These are phyloP conservation scores for Venustoraphidia nigricollis DNA, from an alignment of 2,888 invertebrate species.

Conservation along the genomic window DNA sequence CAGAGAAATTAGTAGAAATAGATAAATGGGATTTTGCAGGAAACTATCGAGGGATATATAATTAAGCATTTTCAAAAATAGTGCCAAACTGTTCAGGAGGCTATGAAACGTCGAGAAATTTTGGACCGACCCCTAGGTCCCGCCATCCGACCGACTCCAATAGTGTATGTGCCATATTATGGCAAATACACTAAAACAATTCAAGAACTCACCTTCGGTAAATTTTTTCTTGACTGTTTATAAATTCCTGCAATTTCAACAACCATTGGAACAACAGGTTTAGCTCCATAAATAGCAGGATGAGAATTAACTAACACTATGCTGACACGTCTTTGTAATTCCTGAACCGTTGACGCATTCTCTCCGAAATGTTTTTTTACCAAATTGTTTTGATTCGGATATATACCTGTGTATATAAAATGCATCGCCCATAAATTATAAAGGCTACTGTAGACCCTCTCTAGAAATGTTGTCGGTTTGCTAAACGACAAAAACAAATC, in stretches of 20 bases:
- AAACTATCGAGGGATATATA: no score
- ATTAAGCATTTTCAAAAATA: no score
- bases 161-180: no score
- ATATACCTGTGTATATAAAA: conserved; percentile 2
- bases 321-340: conserved; percentile 16
- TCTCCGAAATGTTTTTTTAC: conserved; percentile 9
- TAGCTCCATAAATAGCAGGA: conserved; percentile 20
- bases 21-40: no score
- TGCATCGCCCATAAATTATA: conserved; percentile 3
- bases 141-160: no score
- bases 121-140: no score
- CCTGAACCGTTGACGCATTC: conserved; percentile 4
- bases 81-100: no score
- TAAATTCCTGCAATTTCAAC: conserved; percentile 26
- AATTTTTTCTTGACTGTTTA: conserved; percentile 19
- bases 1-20: no score
- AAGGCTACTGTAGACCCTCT: not conserved
- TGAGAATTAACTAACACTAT: conserved; percentile 25
- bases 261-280: conserved; percentile 24
- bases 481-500: conserved; percentile 4
- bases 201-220: conserved; percentile 21
- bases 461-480: not conserved
- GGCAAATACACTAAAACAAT: no score
- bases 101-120: no score
- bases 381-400: conserved; percentile 8